Base-by-base conservation (phyloP, 1,140 invertebrate species). In the Nixonia krombeini region DNA sequence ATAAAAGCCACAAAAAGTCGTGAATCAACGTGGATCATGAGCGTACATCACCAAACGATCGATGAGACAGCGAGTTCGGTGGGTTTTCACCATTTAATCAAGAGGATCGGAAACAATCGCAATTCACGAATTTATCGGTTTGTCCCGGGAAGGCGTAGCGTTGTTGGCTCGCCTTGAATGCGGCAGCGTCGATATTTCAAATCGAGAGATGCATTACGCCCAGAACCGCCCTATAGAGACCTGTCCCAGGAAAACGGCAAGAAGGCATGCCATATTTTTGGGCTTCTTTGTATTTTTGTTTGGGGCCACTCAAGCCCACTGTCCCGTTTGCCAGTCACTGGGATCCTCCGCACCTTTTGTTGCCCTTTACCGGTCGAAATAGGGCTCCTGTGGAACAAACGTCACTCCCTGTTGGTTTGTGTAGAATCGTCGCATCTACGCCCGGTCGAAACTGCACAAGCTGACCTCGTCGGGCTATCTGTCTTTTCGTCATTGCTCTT, bases 281-380 rank as follows among this genome's bases (percentile, higher is more conserved):
- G 63, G 26, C 44, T 75, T 74, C 73, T 75, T 80, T 76, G 75
- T 78, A 74, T 69, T 76, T 78, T 77, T 77, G 75, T 79, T 76
- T 80, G 78, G 70, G 74, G 73, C 74, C 78, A 78, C 78, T 78
- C 77, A 72, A 79, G 74, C 77, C 74, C 75, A 73, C 70, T 64
- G n/a, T n/a, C n/a, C 33, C 42, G 50, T 63, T 45, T 52, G 23
- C 35, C 13, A 13, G 37, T 45, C 47, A 47, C 40, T 50, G 63
- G 63, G 53, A 66, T 66, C 63, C 63, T 50, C 55, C 59, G 55
- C 45, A 56, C 56, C 64, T 62, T 68, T 61, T 68, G 64, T 61
- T 68, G 46, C 55, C 13, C 46, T 44, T 45, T 59, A 49, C 42
- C 23, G 58, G 26, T 15, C 56, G 25, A 12, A 33, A 33, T 33